A percentile compares a stretch with the other conserved stretches of the same genome.
phyloP scores from a whole-genome alignment of 2,888 invertebrate genomes.

The Cremastinae sp. region DNA sequence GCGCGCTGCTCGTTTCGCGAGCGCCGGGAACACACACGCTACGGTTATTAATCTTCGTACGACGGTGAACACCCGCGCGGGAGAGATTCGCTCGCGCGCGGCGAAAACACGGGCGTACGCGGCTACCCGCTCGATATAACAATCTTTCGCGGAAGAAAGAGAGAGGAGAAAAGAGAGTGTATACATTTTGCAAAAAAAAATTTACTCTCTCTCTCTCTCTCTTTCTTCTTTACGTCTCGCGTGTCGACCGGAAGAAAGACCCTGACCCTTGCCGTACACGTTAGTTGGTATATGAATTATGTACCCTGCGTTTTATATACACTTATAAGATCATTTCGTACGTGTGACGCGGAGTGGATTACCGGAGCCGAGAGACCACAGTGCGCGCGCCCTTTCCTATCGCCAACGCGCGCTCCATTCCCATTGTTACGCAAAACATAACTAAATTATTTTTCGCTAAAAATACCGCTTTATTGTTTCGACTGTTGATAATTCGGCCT shows the following conservation, averaged over 20 bases:
- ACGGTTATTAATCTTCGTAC: slow-evolving; percentile 63
- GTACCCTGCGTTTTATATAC: slow-evolving; percentile 37
- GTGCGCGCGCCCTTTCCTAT: slow-evolving; percentile 14
- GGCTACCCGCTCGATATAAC: slow-evolving; percentile 25
- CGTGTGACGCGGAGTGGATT: no score
- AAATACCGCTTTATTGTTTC: slow-evolving; percentile 14
- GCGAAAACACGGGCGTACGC: slow-evolving; percentile 22
- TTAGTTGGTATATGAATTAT: slow-evolving; percentile 55
- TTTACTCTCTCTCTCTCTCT: slow-evolving; percentile 8
- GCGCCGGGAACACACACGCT: slow-evolving; percentile 51
- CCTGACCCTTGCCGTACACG: slow-evolving; percentile 55
- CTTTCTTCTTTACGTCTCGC: slow-evolving; percentile 46
- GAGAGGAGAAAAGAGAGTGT: slow-evolving; percentile 1
- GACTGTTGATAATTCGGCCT: not conserved
- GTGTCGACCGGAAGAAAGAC: slow-evolving; percentile 63
- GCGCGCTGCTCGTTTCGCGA: slow-evolving; percentile 36
- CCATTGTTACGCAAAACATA: slow-evolving; percentile 41
- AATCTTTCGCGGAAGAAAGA: slow-evolving; percentile 13
- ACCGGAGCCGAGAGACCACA: slow-evolving; percentile 7
- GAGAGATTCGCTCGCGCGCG: slow-evolving; percentile 23
- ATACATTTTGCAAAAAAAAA: not conserved
- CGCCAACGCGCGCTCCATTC: slow-evolving; percentile 24
- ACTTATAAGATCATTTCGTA: not conserved
- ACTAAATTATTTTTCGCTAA: slow-evolving; percentile 43
- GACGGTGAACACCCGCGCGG: slow-evolving; percentile 58